Evolutionary conservation across 2,888 invertebrate species (phyloP).

Genomic region (Galeruca laticollis): DNA sequence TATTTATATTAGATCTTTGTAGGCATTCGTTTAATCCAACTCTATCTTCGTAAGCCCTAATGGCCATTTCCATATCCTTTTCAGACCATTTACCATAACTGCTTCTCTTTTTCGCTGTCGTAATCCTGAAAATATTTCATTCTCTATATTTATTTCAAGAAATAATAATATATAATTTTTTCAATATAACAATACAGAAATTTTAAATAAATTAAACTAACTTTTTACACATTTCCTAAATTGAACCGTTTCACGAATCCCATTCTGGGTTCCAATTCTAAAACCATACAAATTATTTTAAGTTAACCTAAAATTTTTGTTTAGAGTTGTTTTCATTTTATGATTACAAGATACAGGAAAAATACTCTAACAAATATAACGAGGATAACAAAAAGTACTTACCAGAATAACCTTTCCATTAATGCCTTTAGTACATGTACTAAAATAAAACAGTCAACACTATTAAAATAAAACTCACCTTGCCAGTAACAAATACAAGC

Average conservation of each 20-base stretch:
- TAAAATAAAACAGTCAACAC: background rate
- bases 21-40: background rate
- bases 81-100: no score
- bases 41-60: no score
- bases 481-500: background rate
- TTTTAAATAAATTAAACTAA: no score
- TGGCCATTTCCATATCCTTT: no score
- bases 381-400: background rate
- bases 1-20: background rate
- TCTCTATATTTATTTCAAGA: background rate
- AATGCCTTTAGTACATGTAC: background rate
- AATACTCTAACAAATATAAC: slow-evolving; percentile 1
- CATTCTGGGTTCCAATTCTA: background rate
- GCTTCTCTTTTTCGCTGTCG: background rate
- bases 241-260: background rate
- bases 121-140: background rate
- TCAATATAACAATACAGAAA: background rate
- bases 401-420: background rate
- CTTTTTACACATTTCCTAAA: background rate
- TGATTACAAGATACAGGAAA: background rate
- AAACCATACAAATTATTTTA: background rate
- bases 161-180: background rate
- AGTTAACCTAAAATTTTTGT: background rate
- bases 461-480: background rate
- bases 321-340: background rate